Evolutionary conservation across 2,113 vertebrate species (phyloP), one percentile per base, ranked within the genome.

Genomic region (Callorhinus ursinus): DNA sequence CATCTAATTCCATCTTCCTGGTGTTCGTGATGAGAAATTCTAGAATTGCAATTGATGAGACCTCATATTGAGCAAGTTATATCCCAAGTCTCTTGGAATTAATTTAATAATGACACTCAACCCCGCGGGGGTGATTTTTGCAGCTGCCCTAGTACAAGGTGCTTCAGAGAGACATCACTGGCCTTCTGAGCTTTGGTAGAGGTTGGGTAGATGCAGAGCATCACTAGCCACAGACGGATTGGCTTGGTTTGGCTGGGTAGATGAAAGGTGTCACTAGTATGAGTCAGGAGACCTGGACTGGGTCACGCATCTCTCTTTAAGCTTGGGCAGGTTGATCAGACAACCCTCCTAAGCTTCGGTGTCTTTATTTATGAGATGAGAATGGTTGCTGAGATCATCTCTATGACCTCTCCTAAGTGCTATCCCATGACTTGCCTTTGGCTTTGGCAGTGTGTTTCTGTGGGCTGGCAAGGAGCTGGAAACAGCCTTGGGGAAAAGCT

Each of bases 111-210:
- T 31, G n/a, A 10, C 4, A 53, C 31, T 83, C 63, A 51, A 67
- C 18, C 15, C 5, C 4, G 6, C 14, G 0, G 8, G 67, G 53
- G 4, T 33, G 31, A 55, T 77, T 72, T 72, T 49, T 42, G 69
- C 11, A 15, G 88, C 21, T 42, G 14, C n/a, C 18, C 2, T 4
- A 9, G 46, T 21, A 22, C 0, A 0, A 21, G 24, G 24, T 51
- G 28, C 49, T 24, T 67, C 42, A 39, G 53, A 39, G 69, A 72
- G 63, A 26, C 61, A 16, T 39, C 3, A 0, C 4, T 33, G n/a
- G 57, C 65, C 90, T 88, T 83, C 33, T 31, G 49, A 24, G 22
- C 18, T 77, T 77, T 6, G 4, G 82, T 12, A 14, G 81, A 36
- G 36, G 5, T 42, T 53, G 22, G n/a, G 53, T 49, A 46, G 26